A percentile compares a stretch with the other conserved stretches of the same genome.
phyloP scores from a whole-genome alignment of 2,888 invertebrate genomes.

The Drosophila pegasa region DNA sequence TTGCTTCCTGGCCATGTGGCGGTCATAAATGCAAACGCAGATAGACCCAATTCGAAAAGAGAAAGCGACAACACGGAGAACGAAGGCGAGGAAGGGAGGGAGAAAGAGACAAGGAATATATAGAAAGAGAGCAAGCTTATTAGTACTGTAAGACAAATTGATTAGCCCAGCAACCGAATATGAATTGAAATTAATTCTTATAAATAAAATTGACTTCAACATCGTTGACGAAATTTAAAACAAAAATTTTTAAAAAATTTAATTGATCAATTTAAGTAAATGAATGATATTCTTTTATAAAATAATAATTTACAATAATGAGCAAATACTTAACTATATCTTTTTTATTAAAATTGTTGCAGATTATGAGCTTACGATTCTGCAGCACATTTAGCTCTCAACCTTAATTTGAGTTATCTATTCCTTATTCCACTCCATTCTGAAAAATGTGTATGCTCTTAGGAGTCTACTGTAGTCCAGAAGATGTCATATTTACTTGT shows the following conservation, averaged over 20 bases:
- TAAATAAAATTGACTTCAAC: slow-evolving; percentile 31
- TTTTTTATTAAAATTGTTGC: too few species aligned
- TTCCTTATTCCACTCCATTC: too few species aligned
- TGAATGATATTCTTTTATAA: too few species aligned
- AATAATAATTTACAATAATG: too few species aligned
- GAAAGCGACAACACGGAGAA: neutral
- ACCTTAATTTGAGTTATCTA: too few species aligned
- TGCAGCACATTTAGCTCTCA: too few species aligned
- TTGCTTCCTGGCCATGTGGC: slow-evolving; percentile 69
- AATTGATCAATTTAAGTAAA: neutral
- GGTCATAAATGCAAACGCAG: slow-evolving; percentile 32
- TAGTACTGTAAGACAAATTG: slow-evolving; percentile 46
- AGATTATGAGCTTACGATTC: too few species aligned
- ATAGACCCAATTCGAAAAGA: slow-evolving; percentile 29
- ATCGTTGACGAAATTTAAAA: neutral
- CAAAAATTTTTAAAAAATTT: neutral
- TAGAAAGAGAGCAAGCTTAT: slow-evolving; percentile 24
- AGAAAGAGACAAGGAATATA: neutral
- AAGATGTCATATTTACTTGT: too few species aligned
- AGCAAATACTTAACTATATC: too few species aligned
- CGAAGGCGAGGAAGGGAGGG: neutral
- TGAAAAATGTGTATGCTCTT: too few species aligned
- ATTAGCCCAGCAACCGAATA: slow-evolving; percentile 39
- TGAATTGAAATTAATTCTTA: slow-evolving; percentile 17
- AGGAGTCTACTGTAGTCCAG: too few species aligned